Evolutionary conservation across 2,888 invertebrate species (phyloP).

Genomic region (Aricia artaxerxes): DNA sequence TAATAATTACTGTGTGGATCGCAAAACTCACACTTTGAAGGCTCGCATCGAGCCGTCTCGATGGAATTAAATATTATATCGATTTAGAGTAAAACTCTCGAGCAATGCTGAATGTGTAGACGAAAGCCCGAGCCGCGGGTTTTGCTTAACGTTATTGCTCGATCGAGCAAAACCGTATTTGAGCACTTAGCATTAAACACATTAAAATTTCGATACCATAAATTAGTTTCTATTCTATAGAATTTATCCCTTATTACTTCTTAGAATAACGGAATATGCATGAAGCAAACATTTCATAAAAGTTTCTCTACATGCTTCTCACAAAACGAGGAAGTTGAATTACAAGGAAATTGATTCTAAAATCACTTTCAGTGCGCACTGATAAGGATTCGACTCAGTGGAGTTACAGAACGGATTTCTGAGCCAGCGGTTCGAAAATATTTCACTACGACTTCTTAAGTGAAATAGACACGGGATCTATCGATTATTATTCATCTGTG

Average conservation of each 20-base stretch:
- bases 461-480: slow-evolving; percentile 58
- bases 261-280: neutral
- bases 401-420: slow-evolving; percentile 64
- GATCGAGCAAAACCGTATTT: too few species aligned
- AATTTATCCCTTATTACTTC: neutral
- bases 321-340: slow-evolving; percentile 10
- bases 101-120: too few species aligned
- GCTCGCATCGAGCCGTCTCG: too few species aligned
- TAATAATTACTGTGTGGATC: too few species aligned
- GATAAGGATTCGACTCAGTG: slow-evolving; percentile 34
- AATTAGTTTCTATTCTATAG: neutral
- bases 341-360: slow-evolving; percentile 29
- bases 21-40: too few species aligned
- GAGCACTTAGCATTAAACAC: too few species aligned
- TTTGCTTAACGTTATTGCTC: too few species aligned
- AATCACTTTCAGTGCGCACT: slow-evolving; percentile 26
- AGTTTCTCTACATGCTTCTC: neutral
- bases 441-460: slow-evolving; percentile 58
- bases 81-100: too few species aligned
- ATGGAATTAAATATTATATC: too few species aligned
- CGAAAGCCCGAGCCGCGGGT: too few species aligned
- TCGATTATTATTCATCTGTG: slow-evolving; percentile 59
- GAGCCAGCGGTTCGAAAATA: slow-evolving; percentile 65
- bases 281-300: neutral
- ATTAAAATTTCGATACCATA: too few species aligned